A percentile compares a stretch with the other conserved stretches of the same genome.
These are phyloP conservation scores for Symphodus melops DNA, from an alignment of 2,113 vertebrate species.

Conservation along the genomic window DNA sequence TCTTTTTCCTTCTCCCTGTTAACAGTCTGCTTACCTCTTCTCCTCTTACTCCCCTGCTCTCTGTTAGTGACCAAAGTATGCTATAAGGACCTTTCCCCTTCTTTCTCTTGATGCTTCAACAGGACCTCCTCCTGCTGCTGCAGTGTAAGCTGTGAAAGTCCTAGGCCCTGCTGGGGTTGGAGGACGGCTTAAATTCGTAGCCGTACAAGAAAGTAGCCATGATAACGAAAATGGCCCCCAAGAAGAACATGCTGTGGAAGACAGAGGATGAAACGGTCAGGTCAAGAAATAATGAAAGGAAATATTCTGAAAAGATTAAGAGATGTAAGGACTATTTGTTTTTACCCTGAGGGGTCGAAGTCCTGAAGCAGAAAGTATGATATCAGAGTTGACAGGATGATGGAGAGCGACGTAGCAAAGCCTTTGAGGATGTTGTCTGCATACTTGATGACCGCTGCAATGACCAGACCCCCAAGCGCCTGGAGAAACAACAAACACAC, in stretches of 20 bases:
- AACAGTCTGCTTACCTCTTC: conserved; percentile 12
- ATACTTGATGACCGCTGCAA: conserved; percentile 99
- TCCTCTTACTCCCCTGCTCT: not conserved
- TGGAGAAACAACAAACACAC: conserved; percentile 81
- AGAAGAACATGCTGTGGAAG: conserved; percentile 90
- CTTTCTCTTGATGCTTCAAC: conserved; percentile 21
- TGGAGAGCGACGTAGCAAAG: conserved; percentile 97
- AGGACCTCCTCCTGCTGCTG: conserved; percentile 34
- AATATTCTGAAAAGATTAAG: not conserved
- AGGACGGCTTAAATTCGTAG: conserved; percentile 90
- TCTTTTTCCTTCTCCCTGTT: not conserved
- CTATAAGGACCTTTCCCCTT: conserved; percentile 46
- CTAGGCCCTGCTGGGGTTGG: conserved; percentile 91
- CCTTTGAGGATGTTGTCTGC: conserved; percentile 99
- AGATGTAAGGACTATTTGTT: not conserved
- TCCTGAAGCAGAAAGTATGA: conserved; percentile 98
- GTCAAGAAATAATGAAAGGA: not conserved
- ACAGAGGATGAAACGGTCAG: conserved; percentile 34
- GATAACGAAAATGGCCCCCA: conserved; percentile 94
- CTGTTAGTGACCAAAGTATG: conserved; percentile 11
- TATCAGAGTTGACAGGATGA: conserved; percentile 97
- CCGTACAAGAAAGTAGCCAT: conserved; percentile 95
- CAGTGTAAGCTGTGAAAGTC: conserved; percentile 30
- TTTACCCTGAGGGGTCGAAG: conserved; percentile 93
- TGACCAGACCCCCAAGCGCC: conserved; percentile 96